Conservation (phyloP, 2,888 invertebrate species). For the Reticulitermes lucifugus region DNA sequence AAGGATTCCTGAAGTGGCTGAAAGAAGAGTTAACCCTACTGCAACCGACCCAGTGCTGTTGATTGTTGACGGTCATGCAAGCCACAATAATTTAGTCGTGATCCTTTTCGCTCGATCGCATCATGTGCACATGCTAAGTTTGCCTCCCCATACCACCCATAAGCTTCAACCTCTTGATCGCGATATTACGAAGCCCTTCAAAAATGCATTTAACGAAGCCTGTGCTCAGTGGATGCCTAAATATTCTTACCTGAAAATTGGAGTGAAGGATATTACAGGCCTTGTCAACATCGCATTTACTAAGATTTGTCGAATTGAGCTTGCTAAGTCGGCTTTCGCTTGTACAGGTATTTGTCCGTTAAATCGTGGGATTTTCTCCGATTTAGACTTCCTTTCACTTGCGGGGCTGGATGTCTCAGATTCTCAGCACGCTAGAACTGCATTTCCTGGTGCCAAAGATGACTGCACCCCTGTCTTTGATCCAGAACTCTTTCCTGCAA, state of each 20-base stretch:
- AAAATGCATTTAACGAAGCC: conserved; percentile 39
- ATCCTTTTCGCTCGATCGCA: conserved; percentile 54
- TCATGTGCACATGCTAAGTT: conserved; percentile 55
- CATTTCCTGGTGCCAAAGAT: no score
- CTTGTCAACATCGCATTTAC: conserved; percentile 52
- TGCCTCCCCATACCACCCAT: conserved; percentile 56
- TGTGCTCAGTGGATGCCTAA: conserved; percentile 50
- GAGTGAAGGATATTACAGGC: conserved; percentile 51
- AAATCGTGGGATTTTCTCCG: conserved; percentile 19
- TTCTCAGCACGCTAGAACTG: no score
- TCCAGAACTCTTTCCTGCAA: no score
- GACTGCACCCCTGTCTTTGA: no score
- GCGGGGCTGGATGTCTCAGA: no score
- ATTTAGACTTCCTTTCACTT: conserved; percentile 29
- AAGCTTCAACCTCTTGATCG: conserved; percentile 54
- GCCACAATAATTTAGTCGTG: conserved; percentile 55
- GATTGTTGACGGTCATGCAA: conserved; percentile 55
- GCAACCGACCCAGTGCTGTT: conserved; percentile 54
- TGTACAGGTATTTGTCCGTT: conserved; percentile 42
- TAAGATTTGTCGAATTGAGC: conserved; percentile 51
- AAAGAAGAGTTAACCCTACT: conserved; percentile 42
- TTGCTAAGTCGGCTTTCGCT: conserved; percentile 42
- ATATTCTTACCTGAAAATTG: conserved; percentile 55
- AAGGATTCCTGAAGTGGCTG: neutral
- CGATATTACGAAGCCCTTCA: conserved; percentile 35